Evolutionary conservation across 2,113 vertebrate species (phyloP).

Genomic region (Hypocryptadius cinnamomeus): DNA sequence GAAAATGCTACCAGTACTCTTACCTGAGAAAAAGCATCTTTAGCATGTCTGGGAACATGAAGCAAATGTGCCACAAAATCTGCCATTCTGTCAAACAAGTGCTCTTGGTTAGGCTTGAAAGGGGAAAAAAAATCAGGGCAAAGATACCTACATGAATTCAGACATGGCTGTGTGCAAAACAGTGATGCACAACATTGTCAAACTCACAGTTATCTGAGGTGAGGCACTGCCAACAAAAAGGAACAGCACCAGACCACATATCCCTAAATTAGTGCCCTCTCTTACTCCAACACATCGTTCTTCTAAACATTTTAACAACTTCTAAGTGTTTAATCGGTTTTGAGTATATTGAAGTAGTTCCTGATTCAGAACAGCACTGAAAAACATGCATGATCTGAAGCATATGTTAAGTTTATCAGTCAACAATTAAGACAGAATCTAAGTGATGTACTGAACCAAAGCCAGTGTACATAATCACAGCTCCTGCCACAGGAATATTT

Average conservation of each 20-base stretch:
- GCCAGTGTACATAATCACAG: background rate
- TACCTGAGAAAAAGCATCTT: slow-evolving; percentile 69
- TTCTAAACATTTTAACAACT: background rate
- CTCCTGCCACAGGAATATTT: background rate
- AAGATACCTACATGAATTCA: background rate
- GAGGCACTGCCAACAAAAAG: background rate
- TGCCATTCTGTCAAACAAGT: slow-evolving; percentile 62
- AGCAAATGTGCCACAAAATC: slow-evolving; percentile 60
- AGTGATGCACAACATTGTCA: background rate
- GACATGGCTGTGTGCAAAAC: background rate
- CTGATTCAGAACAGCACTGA: background rate
- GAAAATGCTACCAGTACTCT: background rate
- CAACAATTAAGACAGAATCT: background rate
- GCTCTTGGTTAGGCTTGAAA: slow-evolving; percentile 57
- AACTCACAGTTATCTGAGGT: background rate
- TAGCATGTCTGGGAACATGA: slow-evolving; percentile 3
- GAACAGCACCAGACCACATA: background rate
- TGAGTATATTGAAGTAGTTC: background rate
- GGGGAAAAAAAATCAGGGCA: background rate
- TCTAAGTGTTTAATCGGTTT: background rate
- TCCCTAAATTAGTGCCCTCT: background rate
- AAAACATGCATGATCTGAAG: background rate
- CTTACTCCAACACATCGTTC: background rate
- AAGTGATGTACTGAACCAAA: background rate
- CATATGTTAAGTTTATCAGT: background rate